Evolutionary conservation across 1,140 invertebrate species (phyloP).

Genomic region (Megathymus violae): DNA sequence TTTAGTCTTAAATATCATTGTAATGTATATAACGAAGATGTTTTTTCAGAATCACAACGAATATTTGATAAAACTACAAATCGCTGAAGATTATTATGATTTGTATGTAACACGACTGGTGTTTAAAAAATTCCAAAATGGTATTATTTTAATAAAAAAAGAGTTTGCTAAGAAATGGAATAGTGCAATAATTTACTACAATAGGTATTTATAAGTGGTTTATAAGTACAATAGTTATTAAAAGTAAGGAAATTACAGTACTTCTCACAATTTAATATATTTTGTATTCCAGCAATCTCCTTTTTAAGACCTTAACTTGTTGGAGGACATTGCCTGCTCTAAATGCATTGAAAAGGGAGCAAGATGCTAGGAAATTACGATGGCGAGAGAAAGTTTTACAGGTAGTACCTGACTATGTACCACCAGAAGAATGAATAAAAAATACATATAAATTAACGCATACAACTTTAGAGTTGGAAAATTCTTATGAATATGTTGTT

Average conservation of each 20-base stretch:
- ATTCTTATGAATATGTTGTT: too few relatives aligned
- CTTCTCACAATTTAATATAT: not conserved
- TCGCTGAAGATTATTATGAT: constrained; percentile 86
- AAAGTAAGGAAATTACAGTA: constrained; percentile 13
- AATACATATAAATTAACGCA: too few relatives aligned
- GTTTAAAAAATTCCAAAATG: constrained; percentile 82
- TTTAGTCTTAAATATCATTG: too few relatives aligned
- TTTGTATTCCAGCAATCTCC: constrained; percentile 77
- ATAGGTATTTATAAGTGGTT: constrained; percentile 66
- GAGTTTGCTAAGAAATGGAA: constrained; percentile 78
- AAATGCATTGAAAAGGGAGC: constrained; percentile 85
- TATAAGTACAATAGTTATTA: not conserved
- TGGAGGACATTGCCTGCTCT: constrained; percentile 86
- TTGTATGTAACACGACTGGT: constrained; percentile 80
- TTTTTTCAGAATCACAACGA: constrained; percentile 71
- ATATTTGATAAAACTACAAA: constrained; percentile 82
- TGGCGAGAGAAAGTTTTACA: constrained; percentile 88
- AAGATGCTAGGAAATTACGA: constrained; percentile 85
- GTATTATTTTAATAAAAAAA: constrained; percentile 69
- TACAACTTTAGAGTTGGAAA: too few relatives aligned
- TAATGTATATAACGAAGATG: constrained; percentile 6
- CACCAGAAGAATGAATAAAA: constrained; percentile 75
- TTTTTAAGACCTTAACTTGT: constrained; percentile 85
- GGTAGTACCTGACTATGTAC: constrained; percentile 86
- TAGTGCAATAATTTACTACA: constrained; percentile 83